phyloP scores from a whole-genome alignment of 2,888 invertebrate genomes.

The Mechanitis mazaeus region DNA sequence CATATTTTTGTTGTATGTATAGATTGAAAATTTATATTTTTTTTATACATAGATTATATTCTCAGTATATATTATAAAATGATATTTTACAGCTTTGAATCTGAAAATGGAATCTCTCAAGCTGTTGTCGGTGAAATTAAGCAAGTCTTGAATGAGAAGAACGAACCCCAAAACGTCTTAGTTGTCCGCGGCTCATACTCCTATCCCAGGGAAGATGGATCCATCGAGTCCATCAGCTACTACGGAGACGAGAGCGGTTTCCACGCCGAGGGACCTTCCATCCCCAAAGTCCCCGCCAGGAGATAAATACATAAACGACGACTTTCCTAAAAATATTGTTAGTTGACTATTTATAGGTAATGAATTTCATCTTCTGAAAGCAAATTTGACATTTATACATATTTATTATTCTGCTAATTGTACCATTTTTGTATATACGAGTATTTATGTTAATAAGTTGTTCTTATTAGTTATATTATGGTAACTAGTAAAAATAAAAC shows the following conservation, averaged over 20 bases:
- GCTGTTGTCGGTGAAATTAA: slow-evolving; percentile 69
- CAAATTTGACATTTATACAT: too few relatives aligned
- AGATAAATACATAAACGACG: slow-evolving; percentile 39
- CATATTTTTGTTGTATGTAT: too few relatives aligned
- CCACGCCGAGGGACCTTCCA: slow-evolving; percentile 77
- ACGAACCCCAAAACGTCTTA: slow-evolving; percentile 73
- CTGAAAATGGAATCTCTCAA: slow-evolving; percentile 73
- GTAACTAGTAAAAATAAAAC: neutral
- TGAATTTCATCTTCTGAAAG: neutral
- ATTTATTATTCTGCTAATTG: too few relatives aligned
- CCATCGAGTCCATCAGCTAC: slow-evolving; percentile 68
- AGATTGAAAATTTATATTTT: too few relatives aligned
- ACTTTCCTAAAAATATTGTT: slow-evolving; percentile 14
- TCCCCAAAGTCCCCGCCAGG: slow-evolving; percentile 70
- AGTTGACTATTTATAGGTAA: slow-evolving; percentile 24
- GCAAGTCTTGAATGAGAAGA: slow-evolving; percentile 69
- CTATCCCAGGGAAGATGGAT: slow-evolving; percentile 75
- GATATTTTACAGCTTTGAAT: slow-evolving; percentile 59
- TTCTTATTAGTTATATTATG: slow-evolving; percentile 39
- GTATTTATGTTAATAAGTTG: slow-evolving; percentile 34
- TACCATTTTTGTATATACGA: slow-evolving; percentile 35
- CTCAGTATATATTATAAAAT: neutral
- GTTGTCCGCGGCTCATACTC: slow-evolving; percentile 77
- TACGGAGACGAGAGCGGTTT: slow-evolving; percentile 80
- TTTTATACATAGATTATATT: too few relatives aligned